phyloP scores from a whole-genome alignment of 2,113 vertebrate species.

The Etheostoma spectabile region DNA sequence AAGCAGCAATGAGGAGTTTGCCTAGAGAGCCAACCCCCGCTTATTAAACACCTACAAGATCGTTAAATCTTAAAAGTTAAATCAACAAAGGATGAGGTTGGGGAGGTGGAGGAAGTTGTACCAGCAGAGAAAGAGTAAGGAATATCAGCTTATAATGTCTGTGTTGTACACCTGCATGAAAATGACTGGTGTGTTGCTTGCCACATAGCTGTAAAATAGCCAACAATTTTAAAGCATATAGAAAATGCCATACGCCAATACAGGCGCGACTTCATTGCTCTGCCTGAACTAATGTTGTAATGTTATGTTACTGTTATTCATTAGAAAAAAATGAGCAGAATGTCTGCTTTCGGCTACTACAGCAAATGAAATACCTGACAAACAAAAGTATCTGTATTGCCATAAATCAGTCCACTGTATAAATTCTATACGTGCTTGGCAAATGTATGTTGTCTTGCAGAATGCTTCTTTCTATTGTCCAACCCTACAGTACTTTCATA shows the following conservation, averaged over 20 bases:
- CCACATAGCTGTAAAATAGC: too few species aligned
- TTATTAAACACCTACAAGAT: too few species aligned
- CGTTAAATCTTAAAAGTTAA: not conserved
- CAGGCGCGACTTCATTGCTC: not conserved
- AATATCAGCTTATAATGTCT: not conserved
- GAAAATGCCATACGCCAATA: not conserved
- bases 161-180: not conserved
- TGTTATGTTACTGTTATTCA: not conserved
- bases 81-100: not conserved
- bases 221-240: not conserved
- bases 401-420: not conserved
- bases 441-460: not conserved
- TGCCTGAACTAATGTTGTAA: not conserved
- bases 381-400: not conserved
- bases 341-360: not conserved
- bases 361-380: not conserved
- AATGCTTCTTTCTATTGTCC: not conserved
- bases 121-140: not conserved
- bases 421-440: not conserved
- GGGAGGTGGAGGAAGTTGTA: not conserved
- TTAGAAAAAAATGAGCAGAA: not conserved
- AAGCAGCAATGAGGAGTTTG: not conserved
- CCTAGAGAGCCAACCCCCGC: not conserved
- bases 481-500: too few species aligned
- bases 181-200: not conserved